A percentile compares a stretch with the other conserved stretches of the same genome.
phyloP scores from a whole-genome alignment of 2,888 invertebrate genomes.

The Agonum fuliginosum region DNA sequence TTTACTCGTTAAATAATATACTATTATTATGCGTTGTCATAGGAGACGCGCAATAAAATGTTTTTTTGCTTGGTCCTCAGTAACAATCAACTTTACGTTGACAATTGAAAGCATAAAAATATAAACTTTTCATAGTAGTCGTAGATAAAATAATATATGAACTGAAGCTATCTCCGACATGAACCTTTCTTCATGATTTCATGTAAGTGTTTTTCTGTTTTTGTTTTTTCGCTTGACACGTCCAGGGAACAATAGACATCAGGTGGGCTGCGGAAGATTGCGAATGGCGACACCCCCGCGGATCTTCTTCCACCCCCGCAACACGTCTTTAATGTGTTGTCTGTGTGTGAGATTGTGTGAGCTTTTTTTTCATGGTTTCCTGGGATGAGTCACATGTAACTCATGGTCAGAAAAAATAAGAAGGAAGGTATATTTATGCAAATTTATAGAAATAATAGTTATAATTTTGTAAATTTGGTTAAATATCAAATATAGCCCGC shows the following conservation, averaged over 20 bases:
- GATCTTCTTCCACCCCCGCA: conserved; percentile 51
- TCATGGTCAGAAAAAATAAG: no score
- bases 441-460: no score
- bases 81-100: no score
- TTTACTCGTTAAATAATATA: no score
- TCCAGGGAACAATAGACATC: conserved; percentile 46
- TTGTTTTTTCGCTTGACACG: not conserved
- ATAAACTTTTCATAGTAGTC: no score
- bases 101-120: no score
- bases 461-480: no score
- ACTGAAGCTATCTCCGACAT: not conserved
- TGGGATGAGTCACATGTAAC: conserved; percentile 39
- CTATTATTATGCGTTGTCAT: no score
- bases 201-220: not conserved
- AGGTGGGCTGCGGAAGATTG: conserved; percentile 50
- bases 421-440: no score
- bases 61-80: no score
- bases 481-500: no score
- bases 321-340: conserved; percentile 1
- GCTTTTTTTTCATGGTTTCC: conserved; percentile 30
- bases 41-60: no score
- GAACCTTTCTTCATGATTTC: not conserved
- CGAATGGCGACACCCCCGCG: conserved; percentile 50
- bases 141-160: not conserved
- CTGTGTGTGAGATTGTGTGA: not conserved